These are phyloP conservation scores for Dryoscopus gambensis DNA, from an alignment of 2,113 vertebrate genomes.

Conservation along the genomic window DNA sequence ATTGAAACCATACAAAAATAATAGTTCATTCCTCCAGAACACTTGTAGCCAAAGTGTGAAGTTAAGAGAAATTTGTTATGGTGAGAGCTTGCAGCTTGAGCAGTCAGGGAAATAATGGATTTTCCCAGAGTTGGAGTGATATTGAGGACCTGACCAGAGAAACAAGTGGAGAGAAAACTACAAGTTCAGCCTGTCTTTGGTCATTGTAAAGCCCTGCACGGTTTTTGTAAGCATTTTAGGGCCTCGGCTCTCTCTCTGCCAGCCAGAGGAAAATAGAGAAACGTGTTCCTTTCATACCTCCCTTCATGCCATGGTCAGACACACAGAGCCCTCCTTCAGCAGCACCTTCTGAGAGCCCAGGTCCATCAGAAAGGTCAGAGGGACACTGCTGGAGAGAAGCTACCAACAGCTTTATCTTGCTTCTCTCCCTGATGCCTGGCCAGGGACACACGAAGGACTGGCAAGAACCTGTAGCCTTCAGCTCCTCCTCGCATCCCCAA, in stretches of 20 bases:
- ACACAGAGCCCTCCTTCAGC: not conserved
- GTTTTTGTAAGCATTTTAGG: not conserved
- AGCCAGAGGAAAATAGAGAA: not conserved
- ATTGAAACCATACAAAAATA: not conserved
- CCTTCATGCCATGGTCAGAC: not conserved
- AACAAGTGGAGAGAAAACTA: not conserved
- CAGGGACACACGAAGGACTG: accelerated
- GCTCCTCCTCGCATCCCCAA: not conserved
- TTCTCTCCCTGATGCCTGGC: accelerated
- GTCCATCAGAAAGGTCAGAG: not conserved
- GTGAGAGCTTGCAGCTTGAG: not conserved
- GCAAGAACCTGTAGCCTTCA: accelerated
- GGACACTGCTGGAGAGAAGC: not conserved
- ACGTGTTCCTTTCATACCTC: accelerated
- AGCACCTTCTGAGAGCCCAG: not conserved
- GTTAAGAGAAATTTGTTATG: not conserved
- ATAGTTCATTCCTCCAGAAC: not conserved
- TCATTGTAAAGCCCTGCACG: not conserved
- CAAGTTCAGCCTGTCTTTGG: not conserved
- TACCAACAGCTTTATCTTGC: not conserved
- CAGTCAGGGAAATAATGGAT: conserved; percentile 20
- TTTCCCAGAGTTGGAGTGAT: not conserved
- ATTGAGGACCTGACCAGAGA: not conserved
- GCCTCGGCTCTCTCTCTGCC: not conserved
- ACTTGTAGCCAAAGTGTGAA: not conserved